A percentile compares a stretch with the other conserved stretches of the same genome.
Conservation (phyloP, 2,113 vertebrate species). For the Saccopteryx leptura region DNA sequence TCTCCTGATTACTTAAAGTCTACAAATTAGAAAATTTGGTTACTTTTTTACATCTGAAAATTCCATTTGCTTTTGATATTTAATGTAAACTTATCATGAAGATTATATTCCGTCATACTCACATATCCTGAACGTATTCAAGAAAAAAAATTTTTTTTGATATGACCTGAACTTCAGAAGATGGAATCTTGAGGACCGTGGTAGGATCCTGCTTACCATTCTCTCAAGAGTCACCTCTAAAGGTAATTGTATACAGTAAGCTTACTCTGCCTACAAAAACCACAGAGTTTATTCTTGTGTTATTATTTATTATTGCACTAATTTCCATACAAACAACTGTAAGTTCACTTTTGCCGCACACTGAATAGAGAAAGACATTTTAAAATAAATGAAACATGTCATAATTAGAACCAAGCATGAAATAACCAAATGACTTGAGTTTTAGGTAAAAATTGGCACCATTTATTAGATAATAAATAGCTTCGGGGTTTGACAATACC, state of each 20-base stretch:
- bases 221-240: slow-evolving; percentile 53
- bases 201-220: neutral
- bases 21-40: neutral
- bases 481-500: neutral
- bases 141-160: too few relatives aligned
- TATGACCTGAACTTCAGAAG: neutral
- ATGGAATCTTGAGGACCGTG: neutral
- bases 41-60: neutral
- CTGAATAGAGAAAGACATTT: slow-evolving; percentile 66
- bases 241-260: neutral
- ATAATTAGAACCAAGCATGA: slow-evolving; percentile 79
- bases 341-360: neutral
- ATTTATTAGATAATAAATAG: slow-evolving; percentile 29
- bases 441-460: slow-evolving; percentile 81
- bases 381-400: slow-evolving; percentile 86
- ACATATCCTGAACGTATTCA: neutral
- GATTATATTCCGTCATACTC: neutral
- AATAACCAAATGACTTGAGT: slow-evolving; percentile 79
- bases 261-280: too few relatives aligned
- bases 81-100: neutral
- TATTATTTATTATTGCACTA: too few relatives aligned
- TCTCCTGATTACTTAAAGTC: neutral
- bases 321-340: too few relatives aligned
- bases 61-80: neutral
- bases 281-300: too few relatives aligned